These are phyloP conservation scores for Umimayanthus chanpuru DNA, from an alignment of 92 coral and sea anemone genomes.

Conservation along the genomic window DNA sequence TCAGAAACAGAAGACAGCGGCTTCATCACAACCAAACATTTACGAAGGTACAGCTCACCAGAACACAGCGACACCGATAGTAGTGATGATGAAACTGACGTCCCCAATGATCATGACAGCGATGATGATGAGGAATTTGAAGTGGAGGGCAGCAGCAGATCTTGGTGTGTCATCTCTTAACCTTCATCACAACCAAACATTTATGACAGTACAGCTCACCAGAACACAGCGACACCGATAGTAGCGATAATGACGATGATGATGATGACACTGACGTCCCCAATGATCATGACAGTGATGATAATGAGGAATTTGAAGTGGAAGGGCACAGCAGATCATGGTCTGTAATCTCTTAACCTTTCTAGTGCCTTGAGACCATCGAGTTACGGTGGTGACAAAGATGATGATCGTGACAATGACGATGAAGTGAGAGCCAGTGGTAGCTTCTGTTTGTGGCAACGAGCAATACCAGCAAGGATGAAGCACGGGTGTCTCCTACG, in stretches of 20 bases:
- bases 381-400: not conserved
- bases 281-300: conserved; percentile 65
- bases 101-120: conserved; percentile 58
- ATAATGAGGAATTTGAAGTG: conserved; percentile 80
- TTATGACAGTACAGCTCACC: conserved; percentile 83
- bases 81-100: conserved; percentile 89
- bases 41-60: too few species aligned
- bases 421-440: too few species aligned
- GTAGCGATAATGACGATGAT: conserved; percentile 92
- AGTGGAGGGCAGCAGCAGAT: conserved; percentile 56
- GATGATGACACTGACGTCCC: conserved; percentile 83
- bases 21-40: too few species aligned
- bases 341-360: conserved; percentile 84
- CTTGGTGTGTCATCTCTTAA: conserved; percentile 95
- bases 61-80: conserved; percentile 82
- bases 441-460: not conserved
- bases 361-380: not conserved
- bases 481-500: not conserved
- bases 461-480: not conserved
- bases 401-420: too few species aligned
- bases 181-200: conserved; percentile 83
- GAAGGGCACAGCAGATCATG: conserved; percentile 74
- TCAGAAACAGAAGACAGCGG: conserved; percentile 60
- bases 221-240: conserved; percentile 85
- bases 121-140: conserved; percentile 89